A percentile compares a stretch with the other conserved stretches of the same genome.
Conservation (phyloP, 2,888 invertebrate genomes). For the Oxycera nigricornis region DNA sequence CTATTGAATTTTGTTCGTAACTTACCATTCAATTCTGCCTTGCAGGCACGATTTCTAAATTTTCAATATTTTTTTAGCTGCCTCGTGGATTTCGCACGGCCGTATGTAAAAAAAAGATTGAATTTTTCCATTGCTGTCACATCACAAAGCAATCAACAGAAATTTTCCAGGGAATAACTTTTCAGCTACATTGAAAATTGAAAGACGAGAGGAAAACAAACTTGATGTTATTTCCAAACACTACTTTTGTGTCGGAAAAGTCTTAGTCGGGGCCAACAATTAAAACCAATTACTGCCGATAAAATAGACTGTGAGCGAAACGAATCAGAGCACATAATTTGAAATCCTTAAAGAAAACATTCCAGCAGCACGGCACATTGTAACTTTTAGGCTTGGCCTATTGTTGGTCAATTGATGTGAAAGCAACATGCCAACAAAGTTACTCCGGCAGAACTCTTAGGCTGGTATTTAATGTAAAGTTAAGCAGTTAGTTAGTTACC, state of each 20-base stretch:
- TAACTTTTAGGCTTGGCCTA: not conserved
- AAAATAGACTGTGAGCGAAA: slow-evolving; percentile 26
- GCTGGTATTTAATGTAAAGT: not conserved
- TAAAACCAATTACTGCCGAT: slow-evolving; percentile 35
- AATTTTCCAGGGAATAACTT: slow-evolving; percentile 19
- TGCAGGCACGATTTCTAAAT: not conserved
- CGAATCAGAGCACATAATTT: slow-evolving; percentile 35
- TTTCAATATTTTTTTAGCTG: slow-evolving; percentile 26
- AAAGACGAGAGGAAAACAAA: slow-evolving; percentile 36
- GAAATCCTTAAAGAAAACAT: slow-evolving; percentile 38
- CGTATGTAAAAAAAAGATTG: not conserved
- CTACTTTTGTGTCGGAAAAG: slow-evolving; percentile 24
- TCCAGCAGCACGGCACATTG: slow-evolving; percentile 4
- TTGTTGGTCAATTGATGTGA: slow-evolving; percentile 31
- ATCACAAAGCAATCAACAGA: not conserved
- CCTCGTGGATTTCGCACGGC: not conserved
- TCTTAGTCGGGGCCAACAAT: slow-evolving; percentile 25
- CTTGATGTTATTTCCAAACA: slow-evolving; percentile 37
- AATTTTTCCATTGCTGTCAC: not conserved
- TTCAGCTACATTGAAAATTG: not conserved
- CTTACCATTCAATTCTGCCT: not conserved
- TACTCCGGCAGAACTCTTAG: not conserved
- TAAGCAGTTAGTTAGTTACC: slow-evolving; percentile 31
- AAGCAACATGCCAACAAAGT: slow-evolving; percentile 21
- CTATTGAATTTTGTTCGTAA: too few relatives aligned